A percentile compares a stretch with the other conserved stretches of the same genome.
phyloP scores from a whole-genome alignment of 2,888 invertebrate species.

The Rotaria sp. region DNA sequence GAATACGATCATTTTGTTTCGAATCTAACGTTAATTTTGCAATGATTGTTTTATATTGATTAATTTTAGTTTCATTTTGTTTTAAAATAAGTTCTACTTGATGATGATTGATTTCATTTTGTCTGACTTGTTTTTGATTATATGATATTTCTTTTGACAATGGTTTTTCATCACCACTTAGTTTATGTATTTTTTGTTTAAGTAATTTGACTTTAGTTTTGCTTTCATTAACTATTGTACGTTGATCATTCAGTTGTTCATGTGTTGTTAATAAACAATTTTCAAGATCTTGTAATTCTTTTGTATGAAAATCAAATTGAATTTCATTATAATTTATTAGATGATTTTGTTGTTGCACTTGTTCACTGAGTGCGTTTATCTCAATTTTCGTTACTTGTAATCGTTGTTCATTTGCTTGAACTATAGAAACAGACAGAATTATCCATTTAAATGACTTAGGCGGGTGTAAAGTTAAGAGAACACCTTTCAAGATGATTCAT shows the following conservation, averaged over 20 bases:
- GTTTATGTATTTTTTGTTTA: not conserved
- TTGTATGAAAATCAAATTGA: not conserved
- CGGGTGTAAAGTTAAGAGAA: too few relatives aligned
- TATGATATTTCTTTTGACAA: not conserved
- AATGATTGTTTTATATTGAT: not conserved
- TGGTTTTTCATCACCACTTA: not conserved
- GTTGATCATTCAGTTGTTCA: not conserved
- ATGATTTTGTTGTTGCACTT: not conserved
- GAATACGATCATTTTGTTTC: not conserved
- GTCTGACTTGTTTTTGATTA: not conserved
- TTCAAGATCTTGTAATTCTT: not conserved
- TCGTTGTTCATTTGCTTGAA: not conserved
- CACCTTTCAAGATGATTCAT: too few relatives aligned
- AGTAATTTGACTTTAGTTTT: not conserved
- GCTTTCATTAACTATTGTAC: not conserved
- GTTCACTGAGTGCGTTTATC: not conserved
- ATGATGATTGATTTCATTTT: too few relatives aligned
- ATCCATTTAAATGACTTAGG: too few relatives aligned
- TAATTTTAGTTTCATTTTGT: not conserved
- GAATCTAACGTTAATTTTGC: not conserved
- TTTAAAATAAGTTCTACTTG: not conserved
- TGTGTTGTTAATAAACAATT: not conserved
- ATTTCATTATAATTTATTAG: not conserved
- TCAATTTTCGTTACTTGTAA: not conserved
- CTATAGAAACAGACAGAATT: not conserved